Conservation (phyloP, 2,113 vertebrate species). For the Lophochroa leadbeateri region DNA sequence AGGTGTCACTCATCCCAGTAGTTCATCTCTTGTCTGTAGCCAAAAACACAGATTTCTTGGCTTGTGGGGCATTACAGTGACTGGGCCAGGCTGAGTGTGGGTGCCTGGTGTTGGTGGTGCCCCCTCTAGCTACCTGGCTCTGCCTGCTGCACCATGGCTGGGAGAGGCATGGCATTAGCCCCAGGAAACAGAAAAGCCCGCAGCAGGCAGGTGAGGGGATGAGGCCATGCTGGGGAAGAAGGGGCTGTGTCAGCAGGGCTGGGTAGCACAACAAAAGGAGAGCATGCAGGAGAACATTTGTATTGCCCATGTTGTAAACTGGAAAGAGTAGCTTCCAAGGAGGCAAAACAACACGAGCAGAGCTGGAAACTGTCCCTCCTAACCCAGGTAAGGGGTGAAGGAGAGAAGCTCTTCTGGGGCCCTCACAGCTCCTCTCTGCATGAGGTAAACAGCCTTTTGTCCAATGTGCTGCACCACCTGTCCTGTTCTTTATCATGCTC, state of each 20-base stretch:
- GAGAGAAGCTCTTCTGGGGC: background rate
- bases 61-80: background rate
- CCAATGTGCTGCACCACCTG: background rate
- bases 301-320: background rate
- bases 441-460: background rate
- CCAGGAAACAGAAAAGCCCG: background rate
- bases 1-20: no score
- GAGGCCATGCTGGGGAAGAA: rapidly evolving
- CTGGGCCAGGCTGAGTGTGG: background rate
- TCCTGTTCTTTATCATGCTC: background rate
- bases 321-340: background rate
- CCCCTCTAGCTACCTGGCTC: background rate
- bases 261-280: background rate
- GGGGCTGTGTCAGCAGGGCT: background rate
- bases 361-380: background rate
- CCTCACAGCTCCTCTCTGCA: background rate
- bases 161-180: background rate
- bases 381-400: background rate
- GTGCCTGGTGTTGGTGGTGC: background rate
- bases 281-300: background rate
- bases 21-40: background rate
- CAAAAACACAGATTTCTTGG: background rate
- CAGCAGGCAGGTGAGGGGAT: rapidly evolving
- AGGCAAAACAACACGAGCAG: background rate
- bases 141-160: rapidly evolving